Evolutionary conservation across 2,797 vertebrate genomes (phyloP).

Genomic region (Smutsia temminckii): DNA sequence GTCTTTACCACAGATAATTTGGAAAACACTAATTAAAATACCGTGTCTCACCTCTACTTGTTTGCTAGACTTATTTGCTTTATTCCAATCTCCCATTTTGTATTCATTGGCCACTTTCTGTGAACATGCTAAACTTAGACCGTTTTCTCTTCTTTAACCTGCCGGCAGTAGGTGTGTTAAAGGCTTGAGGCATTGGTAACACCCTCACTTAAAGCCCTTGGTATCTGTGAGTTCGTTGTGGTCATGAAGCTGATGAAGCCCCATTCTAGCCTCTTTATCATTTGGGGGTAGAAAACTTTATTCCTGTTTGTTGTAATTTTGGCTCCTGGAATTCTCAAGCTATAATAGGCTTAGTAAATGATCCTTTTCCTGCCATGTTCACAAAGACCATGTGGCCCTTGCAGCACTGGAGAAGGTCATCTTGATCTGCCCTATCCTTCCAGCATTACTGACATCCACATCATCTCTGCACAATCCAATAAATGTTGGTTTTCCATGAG

Average conservation of each 20-base stretch:
- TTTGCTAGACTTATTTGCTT: not conserved
- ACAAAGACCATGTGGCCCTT: not conserved
- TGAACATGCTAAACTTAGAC: not conserved
- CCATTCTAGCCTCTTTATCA: not conserved
- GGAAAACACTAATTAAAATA: slow-evolving; percentile 11
- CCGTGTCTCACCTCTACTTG: not conserved
- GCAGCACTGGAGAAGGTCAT: not conserved
- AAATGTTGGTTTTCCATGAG: slow-evolving; percentile 44
- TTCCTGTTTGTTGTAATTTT: not conserved
- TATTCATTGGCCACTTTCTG: not conserved
- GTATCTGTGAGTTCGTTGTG: not conserved
- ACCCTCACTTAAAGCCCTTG: not conserved
- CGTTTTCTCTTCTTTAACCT: not conserved
- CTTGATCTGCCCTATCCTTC: slow-evolving; percentile 12
- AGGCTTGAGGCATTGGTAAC: not conserved
- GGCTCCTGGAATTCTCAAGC: not conserved
- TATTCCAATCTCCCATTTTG: not conserved
- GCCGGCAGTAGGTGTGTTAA: not conserved
- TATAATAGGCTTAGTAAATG: not conserved
- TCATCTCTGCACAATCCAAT: slow-evolving; percentile 52
- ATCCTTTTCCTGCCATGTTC: not conserved
- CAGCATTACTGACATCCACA: not conserved
- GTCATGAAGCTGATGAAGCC: not conserved
- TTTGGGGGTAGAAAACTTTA: not conserved
- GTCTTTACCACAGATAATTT: slow-evolving; percentile 28